Conservation (phyloP, 2,113 vertebrate species). For the Oreotrochilus melanogaster region DNA sequence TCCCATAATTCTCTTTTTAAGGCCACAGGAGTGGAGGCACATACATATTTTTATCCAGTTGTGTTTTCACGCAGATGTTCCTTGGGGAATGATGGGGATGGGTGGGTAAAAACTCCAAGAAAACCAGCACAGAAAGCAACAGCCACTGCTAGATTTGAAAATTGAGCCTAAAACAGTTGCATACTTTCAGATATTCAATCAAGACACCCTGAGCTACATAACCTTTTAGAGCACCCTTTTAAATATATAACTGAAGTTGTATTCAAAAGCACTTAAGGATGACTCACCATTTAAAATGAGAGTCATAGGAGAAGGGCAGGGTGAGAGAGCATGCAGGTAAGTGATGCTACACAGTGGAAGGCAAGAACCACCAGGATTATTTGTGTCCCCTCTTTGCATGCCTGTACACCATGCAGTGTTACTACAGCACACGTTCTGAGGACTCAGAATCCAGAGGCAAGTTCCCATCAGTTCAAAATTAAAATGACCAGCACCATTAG, state of each 20-base stretch:
- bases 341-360: slow-evolving; percentile 11
- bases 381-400: neutral
- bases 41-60: neutral
- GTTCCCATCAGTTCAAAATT: slow-evolving; percentile 31
- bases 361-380: neutral
- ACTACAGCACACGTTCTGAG: neutral
- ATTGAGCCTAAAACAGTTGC: neutral
- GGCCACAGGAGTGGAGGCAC: neutral
- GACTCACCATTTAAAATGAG: neutral
- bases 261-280: slow-evolving; percentile 48
- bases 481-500: slow-evolving; percentile 39
- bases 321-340: neutral
- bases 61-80: neutral
- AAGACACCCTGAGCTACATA: slow-evolving; percentile 26
- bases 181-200: neutral
- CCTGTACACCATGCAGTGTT: neutral
- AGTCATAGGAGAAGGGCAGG: neutral
- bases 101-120: neutral
- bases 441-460: slow-evolving; percentile 22
- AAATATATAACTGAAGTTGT: neutral
- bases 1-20: neutral
- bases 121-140: neutral
- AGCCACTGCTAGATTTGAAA: neutral
- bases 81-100: fast-evolving
- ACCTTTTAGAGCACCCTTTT: slow-evolving; percentile 52